Evolutionary conservation across 2,888 invertebrate species (phyloP).

Genomic region (Polydesmus complanatus): DNA sequence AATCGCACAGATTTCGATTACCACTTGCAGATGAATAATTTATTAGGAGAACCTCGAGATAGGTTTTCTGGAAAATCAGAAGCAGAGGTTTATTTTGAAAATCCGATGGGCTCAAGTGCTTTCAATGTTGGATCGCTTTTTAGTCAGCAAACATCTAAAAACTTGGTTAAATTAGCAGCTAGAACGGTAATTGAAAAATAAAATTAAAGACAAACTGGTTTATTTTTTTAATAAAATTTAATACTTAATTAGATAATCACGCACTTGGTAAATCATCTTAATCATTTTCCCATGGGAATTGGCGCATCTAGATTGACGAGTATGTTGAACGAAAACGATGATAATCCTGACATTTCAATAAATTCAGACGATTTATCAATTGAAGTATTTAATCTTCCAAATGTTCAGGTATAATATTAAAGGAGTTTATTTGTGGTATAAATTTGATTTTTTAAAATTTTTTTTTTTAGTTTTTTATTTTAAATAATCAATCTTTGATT

Average conservation of each 20-base stretch:
- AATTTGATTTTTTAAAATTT: slow-evolving; percentile 14
- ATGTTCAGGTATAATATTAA: slow-evolving; percentile 45
- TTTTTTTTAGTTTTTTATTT: slow-evolving; percentile 60
- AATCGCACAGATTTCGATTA: slow-evolving; percentile 23
- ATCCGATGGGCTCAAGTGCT: background rate
- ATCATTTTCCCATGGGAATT: slow-evolving; percentile 85
- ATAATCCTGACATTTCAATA: slow-evolving; percentile 48
- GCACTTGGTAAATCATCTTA: slow-evolving; percentile 80
- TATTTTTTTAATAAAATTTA: slow-evolving; percentile 15
- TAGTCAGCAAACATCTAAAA: slow-evolving; percentile 5
- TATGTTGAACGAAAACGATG: slow-evolving; percentile 82
- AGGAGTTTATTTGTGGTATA: background rate
- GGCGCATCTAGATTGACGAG: slow-evolving; percentile 79
- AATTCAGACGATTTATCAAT: slow-evolving; percentile 58
- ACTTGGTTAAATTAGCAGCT: slow-evolving; percentile 16
- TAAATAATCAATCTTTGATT: slow-evolving; percentile 61
- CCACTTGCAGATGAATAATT: slow-evolving; percentile 24
- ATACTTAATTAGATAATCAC: slow-evolving; percentile 47
- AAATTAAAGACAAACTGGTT: background rate
- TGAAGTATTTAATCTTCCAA: slow-evolving; percentile 67
- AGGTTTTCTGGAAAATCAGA: background rate
- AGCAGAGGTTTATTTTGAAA: background rate
- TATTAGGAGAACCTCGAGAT: slow-evolving; percentile 17
- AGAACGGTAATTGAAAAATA: slow-evolving; percentile 13
- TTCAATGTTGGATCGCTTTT: background rate